Base-by-base conservation (phyloP, 1,140 invertebrate species). In the Drosophila arizonae region DNA sequence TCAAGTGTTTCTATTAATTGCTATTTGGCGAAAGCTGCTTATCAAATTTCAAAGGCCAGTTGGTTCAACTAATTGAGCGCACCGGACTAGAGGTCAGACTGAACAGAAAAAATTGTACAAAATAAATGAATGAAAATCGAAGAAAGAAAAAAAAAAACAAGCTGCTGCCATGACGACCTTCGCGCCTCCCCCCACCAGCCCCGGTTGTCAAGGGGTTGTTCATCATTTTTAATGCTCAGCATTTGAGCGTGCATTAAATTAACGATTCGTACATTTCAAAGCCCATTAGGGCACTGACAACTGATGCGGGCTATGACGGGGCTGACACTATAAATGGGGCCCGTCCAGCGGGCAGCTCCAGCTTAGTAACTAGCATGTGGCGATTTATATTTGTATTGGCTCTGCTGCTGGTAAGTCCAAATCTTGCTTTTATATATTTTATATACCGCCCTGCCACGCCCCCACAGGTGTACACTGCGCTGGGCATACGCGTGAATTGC, bases 31-130 rank as follows among this genome's bases (percentile, higher is more conserved):
- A 64, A 79, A 79, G 66, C 64, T 26, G 72, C 65, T 87, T 87
- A 87, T 72, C 57, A 57, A 79, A 65, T 81, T 85, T 72, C 70
- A 75, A 81, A 70, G 63, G 60, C 50, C 70, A 68, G 79, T 60
- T 15, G 41, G 52, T 13, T 26, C 26, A 67, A 70, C 75, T 85
- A 84, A 85, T 85, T 78, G 76, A 26, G 48, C 69, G 45, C 52
- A 54, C 51, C 36, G 3, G 43, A 52, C 57, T 39, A 39, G 11
- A 39, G 36, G 36, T 10, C 3, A 13, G 52, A 48, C 8, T 36
- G 54, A 30, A 30, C 21, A 24, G 6, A 30, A 30, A 68, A 55
- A 56, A 48, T 1, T 39, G 0, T 6, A 48, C 24, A 48, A 21
- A 48, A 10, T n/a, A 61, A 64, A 51, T 65, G 28, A 30, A 24